Percentiles rank a stretch among this genome's conserved stretches.
phyloP scores from a whole-genome alignment of 2,113 vertebrate genomes.

The Gopherus flavomarginatus region DNA sequence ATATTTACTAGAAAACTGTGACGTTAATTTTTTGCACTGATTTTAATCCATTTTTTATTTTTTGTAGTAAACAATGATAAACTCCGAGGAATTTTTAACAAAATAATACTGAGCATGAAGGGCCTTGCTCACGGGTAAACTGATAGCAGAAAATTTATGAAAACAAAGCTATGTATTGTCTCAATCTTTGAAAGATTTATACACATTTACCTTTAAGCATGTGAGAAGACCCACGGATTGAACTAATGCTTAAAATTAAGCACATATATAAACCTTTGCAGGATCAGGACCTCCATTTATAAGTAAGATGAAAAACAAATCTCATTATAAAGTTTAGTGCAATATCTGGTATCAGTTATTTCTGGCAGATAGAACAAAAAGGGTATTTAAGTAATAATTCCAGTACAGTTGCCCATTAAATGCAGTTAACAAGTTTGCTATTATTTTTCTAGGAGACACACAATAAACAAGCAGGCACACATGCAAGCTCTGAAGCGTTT shows the following conservation, averaged over 20 bases:
- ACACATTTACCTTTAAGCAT: not conserved
- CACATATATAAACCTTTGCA: not conserved
- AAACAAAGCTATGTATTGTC: not conserved
- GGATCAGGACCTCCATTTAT: not conserved
- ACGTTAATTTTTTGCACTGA: not conserved
- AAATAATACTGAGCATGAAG: not conserved
- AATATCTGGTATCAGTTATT: not conserved
- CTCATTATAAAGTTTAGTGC: not conserved
- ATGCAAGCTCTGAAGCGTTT: too few species aligned
- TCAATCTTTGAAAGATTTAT: not conserved
- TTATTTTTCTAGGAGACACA: not conserved
- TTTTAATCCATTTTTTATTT: not conserved
- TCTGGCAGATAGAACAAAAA: not conserved
- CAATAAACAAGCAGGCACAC: too few species aligned
- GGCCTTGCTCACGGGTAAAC: not conserved
- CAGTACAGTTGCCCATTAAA: not conserved
- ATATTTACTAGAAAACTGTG: not conserved
- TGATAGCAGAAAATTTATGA: not conserved
- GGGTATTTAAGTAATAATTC: not conserved
- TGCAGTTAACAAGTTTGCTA: not conserved
- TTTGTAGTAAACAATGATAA: not conserved
- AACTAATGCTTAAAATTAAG: not conserved
- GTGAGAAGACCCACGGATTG: not conserved
- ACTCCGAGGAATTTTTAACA: not conserved
- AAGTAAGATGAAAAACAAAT: not conserved